Conservation (phyloP, 2,797 vertebrate species). For the Mastacembelus armatus region DNA sequence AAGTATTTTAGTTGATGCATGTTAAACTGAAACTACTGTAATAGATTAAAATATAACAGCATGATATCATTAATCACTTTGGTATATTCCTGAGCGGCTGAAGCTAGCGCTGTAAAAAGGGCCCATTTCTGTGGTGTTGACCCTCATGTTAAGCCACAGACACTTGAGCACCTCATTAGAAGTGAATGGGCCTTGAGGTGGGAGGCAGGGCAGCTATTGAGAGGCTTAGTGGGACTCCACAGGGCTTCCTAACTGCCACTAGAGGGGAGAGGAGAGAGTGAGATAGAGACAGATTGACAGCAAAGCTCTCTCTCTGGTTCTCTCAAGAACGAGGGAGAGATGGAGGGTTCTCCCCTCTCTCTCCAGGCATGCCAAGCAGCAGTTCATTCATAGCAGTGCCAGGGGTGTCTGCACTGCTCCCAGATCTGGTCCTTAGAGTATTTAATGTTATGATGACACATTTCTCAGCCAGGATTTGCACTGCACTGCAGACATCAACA, state of each 20-base stretch:
- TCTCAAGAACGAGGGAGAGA: conserved; percentile 40
- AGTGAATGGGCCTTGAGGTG: conserved; percentile 77
- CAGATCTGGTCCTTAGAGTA: conserved; percentile 22
- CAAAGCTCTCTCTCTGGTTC: conserved; percentile 28
- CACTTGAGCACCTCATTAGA: conserved; percentile 82
- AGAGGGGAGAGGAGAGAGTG: conserved; percentile 55
- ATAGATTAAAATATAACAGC: conserved; percentile 52
- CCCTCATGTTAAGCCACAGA: conserved; percentile 76
- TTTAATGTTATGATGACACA: conserved; percentile 6
- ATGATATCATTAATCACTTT: conserved; percentile 52
- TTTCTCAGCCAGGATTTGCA: conserved; percentile 21
- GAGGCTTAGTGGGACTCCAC: conserved; percentile 76
- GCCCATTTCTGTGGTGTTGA: conserved; percentile 66
- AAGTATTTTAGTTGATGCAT: conserved; percentile 22
- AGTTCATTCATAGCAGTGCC: conserved; percentile 39
- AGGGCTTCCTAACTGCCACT: conserved; percentile 77
- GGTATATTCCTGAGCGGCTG: conserved; percentile 29
- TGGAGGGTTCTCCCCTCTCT: conserved; percentile 45
- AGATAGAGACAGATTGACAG: conserved; percentile 35
- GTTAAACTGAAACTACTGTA: conserved; percentile 47
- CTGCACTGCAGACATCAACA: conserved; percentile 13
- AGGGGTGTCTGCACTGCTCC: conserved; percentile 11
- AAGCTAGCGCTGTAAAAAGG: conserved; percentile 36
- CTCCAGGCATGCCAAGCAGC: conserved; percentile 39
- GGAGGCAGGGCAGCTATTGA: conserved; percentile 75